Base-by-base conservation (phyloP, 1,140 invertebrate genomes). In the Lasioglossum albipes region DNA sequence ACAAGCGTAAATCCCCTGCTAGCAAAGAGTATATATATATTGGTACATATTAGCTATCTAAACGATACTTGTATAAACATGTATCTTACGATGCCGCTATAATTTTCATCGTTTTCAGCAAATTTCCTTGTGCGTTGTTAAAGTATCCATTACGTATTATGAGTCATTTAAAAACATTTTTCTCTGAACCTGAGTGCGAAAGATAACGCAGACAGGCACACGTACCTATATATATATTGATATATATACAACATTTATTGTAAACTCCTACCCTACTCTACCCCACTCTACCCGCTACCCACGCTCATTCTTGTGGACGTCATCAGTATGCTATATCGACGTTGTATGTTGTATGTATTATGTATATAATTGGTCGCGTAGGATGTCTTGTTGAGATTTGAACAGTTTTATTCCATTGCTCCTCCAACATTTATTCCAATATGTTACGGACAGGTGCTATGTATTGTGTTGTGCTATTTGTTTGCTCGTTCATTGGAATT, bases 301-400 rank as follows among this genome's bases (percentile, higher is more conserved):
- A 79, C 45, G 16, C 45, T 72, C 3, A 16, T n/a, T 54, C 62
- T 36, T 78, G 68, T 31, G 41, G 68, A 85, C 82, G 81, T 84
- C 81, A 84, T 82, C 83, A 83, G 52, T 70, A 69, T 61, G 12
- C 20, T 73, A 74, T 72, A 81, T 22, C n/a, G 62, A 69, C 54
- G 61, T 42, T 62, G 54, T 79, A 57, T 49, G 45, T 36, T 27
- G 27, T 27, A 27, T 27, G n/a, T n/a, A 2, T 1, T 49, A 49
- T 79, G 41, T 80, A 62, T 41, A 59, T 54, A 54, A 18, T 31
- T 41, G 12, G 12, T 52, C 31, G 31, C 54, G 45, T 54, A 79
- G 64, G 54, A 74, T 74, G 81, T 62, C 16, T 54, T 54, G 6
- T 52, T 79, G 22, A 82, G 72, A 22, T 57, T 27, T 59, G 52